Conservation (phyloP, 2,888 invertebrate species). For the Microplitis manilae region DNA sequence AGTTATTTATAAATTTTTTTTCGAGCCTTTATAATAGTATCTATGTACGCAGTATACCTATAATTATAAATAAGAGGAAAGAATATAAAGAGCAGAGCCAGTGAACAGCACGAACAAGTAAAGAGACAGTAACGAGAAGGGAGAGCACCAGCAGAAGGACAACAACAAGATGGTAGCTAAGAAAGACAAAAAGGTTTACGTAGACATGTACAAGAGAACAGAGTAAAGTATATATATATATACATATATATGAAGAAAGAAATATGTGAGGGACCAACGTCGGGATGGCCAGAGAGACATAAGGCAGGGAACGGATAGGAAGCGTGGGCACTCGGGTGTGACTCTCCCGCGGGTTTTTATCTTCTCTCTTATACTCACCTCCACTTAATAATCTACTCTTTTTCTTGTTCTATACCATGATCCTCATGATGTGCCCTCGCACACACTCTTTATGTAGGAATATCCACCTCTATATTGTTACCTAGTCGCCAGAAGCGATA, state of each 20-base stretch:
- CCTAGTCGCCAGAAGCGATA: conserved; percentile 39
- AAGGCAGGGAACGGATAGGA: conserved; percentile 65
- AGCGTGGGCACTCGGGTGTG: conserved; percentile 71
- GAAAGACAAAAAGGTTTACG: conserved; percentile 19
- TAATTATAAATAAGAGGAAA: background rate
- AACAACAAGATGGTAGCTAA: background rate
- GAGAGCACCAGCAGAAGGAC: background rate
- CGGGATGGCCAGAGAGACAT: conserved; percentile 44
- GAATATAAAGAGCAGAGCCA: conserved; percentile 10
- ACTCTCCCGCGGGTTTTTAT: conserved; percentile 68
- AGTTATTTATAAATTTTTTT: background rate
- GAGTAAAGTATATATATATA: conserved; percentile 44
- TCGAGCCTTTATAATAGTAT: background rate
- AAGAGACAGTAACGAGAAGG: conserved; percentile 42
- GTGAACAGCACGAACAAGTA: conserved; percentile 31
- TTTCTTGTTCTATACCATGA: conserved; percentile 28
- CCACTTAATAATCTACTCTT: conserved; percentile 25
- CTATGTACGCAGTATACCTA: background rate
- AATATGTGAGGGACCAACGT: conserved; percentile 47
- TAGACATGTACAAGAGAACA: conserved; percentile 13
- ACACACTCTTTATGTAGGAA: conserved; percentile 15
- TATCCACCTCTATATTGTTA: conserved; percentile 4
- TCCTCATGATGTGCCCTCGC: conserved; percentile 16
- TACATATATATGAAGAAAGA: conserved; percentile 44
- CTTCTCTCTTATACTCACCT: conserved; percentile 53